These are phyloP conservation scores for Phaethornis superciliosus DNA, from an alignment of 2,113 vertebrate genomes.

Conservation along the genomic window DNA sequence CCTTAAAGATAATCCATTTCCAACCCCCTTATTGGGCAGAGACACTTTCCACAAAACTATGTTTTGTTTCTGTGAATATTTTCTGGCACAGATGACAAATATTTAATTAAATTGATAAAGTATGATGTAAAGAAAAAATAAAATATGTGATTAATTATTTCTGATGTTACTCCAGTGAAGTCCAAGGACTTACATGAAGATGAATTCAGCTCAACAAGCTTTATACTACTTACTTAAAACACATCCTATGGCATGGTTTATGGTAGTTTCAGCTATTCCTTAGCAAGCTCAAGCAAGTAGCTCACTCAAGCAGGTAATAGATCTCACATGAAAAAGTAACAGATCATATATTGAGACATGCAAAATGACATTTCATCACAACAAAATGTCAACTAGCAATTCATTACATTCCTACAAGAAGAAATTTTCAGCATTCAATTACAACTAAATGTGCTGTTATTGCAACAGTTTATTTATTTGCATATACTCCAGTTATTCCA, in stretches of 20 bases:
- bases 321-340: slow-evolving; percentile 38
- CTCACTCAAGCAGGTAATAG: slow-evolving; percentile 19
- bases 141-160: neutral
- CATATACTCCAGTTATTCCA: neutral
- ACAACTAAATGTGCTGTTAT: neutral
- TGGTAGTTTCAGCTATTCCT: slow-evolving; percentile 29
- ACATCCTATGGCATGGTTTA: neutral
- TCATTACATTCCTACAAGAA: slow-evolving; percentile 21
- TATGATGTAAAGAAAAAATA: neutral
- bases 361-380: neutral
- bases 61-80: neutral
- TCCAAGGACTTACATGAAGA: neutral
- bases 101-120: neutral
- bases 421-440: neutral
- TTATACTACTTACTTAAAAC: neutral
- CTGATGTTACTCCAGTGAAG: neutral
- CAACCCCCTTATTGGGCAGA: no score
- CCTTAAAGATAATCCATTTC: no score
- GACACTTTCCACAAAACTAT: no score
- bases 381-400: slow-evolving; percentile 21
- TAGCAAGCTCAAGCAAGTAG: slow-evolving; percentile 48
- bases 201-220: neutral
- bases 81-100: neutral
- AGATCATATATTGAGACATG: neutral
- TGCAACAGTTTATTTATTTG: slow-evolving; percentile 23